Evolutionary conservation across 2,888 invertebrate species (phyloP), one percentile per base, ranked within the genome.

Genomic region (Patella ulyssiponensis): DNA sequence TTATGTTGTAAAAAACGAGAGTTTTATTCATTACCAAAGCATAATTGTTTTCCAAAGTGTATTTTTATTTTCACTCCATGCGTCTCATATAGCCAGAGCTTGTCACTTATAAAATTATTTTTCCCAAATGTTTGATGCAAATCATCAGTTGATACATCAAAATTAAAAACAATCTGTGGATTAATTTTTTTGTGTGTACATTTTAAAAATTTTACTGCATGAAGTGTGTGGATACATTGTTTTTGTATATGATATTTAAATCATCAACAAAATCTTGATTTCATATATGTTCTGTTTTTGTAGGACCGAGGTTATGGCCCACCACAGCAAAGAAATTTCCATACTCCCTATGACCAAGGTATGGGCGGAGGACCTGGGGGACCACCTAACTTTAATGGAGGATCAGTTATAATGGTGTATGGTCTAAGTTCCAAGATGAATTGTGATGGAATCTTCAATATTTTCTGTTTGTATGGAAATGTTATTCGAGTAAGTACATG

Each of bases 391-490:
- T 70, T 69, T 52, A 77, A 81, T 12, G 88, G 89, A 79, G 91
- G 91, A n/a, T 95, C 96, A 74, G 98, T 99, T 81, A 95, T 98
- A 94, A 98, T 99, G 98, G 97, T 99, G 78, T 99, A 99, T 93
- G 98, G 98, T 3, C 94, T 99, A 82, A 97, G 98, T 92, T 95
- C 96, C 77, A 96, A 96, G 88, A 96, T 98, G 91, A 99, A 98
- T 93, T 96, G 97, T 83, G 98, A 98, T 91, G 95, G 96, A 89
- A 94, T 99, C 81, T 99, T 99, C 94, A 99, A 99, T 93, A 94
- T 99, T 88, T 97, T 99, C 93, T 99, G 99, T 93, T 94, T 99
- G 82, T 99, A 99, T 92, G 99, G 99, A 87, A 99, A 99, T 92
- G 98, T 99, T 84, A 96, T 97, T 88, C 95, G 97, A 94, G 98